Conservation (phyloP, 2,797 vertebrate genomes). For the Poecilia gillii region DNA sequence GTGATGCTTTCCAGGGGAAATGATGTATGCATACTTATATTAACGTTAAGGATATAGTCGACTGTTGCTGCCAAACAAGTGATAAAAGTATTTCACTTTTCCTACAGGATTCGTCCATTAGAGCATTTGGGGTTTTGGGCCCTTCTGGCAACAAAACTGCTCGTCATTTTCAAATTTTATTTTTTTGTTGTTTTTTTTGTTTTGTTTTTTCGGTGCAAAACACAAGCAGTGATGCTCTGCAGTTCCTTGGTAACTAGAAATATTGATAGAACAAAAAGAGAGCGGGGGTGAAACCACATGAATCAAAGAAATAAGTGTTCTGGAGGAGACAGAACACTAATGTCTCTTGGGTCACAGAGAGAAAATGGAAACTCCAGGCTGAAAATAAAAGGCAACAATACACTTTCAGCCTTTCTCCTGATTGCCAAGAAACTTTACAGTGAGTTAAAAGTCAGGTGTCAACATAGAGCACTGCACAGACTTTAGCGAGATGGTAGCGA, state of each 20-base stretch:
- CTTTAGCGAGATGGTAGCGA: slow-evolving; percentile 17
- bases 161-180: slow-evolving; percentile 30
- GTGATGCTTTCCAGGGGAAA: slow-evolving; percentile 78
- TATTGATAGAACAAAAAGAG: background rate
- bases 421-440: slow-evolving; percentile 29
- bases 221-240: slow-evolving; percentile 31
- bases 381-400: slow-evolving; percentile 44
- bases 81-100: slow-evolving; percentile 59
- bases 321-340: slow-evolving; percentile 23
- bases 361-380: slow-evolving; percentile 49
- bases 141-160: slow-evolving; percentile 26
- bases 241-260: slow-evolving; percentile 8
- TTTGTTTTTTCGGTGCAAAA: slow-evolving; percentile 3
- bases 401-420: slow-evolving; percentile 26
- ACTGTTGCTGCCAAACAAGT: slow-evolving; percentile 63
- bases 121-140: slow-evolving; percentile 32
- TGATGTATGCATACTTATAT: slow-evolving; percentile 75
- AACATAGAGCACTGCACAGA: slow-evolving; percentile 22
- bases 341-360: slow-evolving; percentile 27
- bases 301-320: slow-evolving; percentile 23
- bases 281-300: slow-evolving; percentile 12
- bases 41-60: slow-evolving; percentile 67
- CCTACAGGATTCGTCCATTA: slow-evolving; percentile 22
- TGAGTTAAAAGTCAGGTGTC: slow-evolving; percentile 17
- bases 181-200: background rate